Percentiles rank a stretch among this genome's conserved stretches.
These are phyloP conservation scores for Lamellibrachia satsuma DNA, from an alignment of 2,888 invertebrate species.

Conservation along the genomic window DNA sequence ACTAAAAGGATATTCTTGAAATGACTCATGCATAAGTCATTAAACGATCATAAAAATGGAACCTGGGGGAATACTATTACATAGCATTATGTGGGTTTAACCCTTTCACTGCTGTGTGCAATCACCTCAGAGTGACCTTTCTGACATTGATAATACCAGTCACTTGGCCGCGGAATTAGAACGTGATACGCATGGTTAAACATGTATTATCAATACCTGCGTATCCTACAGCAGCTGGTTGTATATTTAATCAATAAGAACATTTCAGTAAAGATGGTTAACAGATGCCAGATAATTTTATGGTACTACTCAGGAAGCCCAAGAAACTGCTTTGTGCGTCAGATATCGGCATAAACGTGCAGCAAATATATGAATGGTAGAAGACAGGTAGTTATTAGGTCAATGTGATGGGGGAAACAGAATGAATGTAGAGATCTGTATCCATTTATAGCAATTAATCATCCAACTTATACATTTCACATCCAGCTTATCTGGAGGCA, in stretches of 20 bases:
- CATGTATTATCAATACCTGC: neutral
- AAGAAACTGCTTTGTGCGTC: neutral
- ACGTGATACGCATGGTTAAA: neutral
- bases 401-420: too few species aligned
- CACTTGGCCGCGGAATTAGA: neutral
- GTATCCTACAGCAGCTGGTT: neutral
- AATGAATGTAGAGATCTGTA: too few species aligned
- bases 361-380: neutral
- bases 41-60: neutral
- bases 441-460: neutral
- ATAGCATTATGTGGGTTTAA: neutral
- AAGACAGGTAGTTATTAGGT: neutral
- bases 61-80: neutral
- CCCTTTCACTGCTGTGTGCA: neutral
- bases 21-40: slow-evolving; percentile 7
- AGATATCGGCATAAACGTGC: neutral
- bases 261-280: neutral
- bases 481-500: neutral
- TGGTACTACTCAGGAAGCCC: neutral
- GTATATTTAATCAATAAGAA: neutral
- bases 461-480: neutral
- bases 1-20: neutral
- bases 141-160: neutral
- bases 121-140: neutral
- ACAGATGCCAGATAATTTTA: neutral